Evolutionary conservation across 2,113 vertebrate species (phyloP).

Genomic region (Oreotrochilus melanogaster): DNA sequence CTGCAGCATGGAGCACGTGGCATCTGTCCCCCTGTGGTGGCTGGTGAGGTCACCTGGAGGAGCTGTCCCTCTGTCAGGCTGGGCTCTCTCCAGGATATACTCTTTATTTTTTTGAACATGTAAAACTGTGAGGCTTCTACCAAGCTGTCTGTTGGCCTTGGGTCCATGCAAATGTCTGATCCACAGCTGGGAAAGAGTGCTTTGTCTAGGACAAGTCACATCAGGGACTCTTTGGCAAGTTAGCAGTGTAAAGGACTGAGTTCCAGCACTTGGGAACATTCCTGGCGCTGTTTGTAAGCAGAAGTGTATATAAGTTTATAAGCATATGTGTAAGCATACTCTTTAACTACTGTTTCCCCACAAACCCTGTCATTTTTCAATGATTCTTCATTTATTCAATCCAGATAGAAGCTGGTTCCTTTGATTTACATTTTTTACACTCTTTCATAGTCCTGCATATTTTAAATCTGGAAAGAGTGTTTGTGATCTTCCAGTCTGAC

Average conservation of each 20-base stretch:
- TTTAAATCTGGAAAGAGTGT: slow-evolving; percentile 38
- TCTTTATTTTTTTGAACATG: not conserved
- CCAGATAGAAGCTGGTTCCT: slow-evolving; percentile 50
- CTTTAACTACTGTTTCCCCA: slow-evolving; percentile 64
- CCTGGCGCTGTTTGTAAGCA: slow-evolving; percentile 71
- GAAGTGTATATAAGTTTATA: slow-evolving; percentile 68
- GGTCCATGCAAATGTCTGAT: not conserved
- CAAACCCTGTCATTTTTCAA: slow-evolving; percentile 69
- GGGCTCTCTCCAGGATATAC: not conserved
- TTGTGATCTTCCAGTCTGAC: slow-evolving; percentile 51
- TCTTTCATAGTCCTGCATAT: slow-evolving; percentile 44
- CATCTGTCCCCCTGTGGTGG: not conserved
- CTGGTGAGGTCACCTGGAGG: not conserved
- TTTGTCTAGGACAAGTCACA: not conserved
- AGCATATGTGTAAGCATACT: slow-evolving; percentile 76
- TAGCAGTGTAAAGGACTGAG: not conserved
- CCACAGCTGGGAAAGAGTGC: not conserved
- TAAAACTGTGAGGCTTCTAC: not conserved
- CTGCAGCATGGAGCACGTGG: not conserved
- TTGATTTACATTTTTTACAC: slow-evolving; percentile 69
- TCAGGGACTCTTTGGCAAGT: not conserved
- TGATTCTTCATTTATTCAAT: slow-evolving; percentile 53
- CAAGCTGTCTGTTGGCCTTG: not conserved
- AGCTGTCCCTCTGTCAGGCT: not conserved
- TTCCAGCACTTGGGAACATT: slow-evolving; percentile 53